phyloP scores from a whole-genome alignment of 2,888 invertebrate genomes.

The Polymixis lichenea region DNA sequence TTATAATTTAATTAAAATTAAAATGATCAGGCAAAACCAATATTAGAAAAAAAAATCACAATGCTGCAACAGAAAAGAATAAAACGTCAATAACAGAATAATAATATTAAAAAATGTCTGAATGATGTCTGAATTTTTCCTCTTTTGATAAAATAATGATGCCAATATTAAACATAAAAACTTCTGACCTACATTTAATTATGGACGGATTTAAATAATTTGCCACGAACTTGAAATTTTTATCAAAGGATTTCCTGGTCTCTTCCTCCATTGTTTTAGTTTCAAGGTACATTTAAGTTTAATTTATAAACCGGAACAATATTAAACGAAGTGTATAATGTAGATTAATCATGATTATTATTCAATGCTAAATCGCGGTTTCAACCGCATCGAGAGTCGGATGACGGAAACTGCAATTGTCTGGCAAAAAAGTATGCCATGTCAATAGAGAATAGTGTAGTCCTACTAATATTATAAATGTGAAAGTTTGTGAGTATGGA shows the following conservation, averaged over 20 bases:
- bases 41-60: too few species aligned
- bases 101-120: too few species aligned
- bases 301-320: constrained; percentile 26
- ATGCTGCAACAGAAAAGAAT: too few species aligned
- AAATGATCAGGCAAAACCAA: too few species aligned
- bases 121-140: too few species aligned
- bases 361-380: not conserved
- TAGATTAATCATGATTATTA: constrained; percentile 2
- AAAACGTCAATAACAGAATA: too few species aligned
- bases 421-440: not conserved
- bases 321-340: constrained; percentile 2
- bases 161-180: not conserved
- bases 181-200: not conserved
- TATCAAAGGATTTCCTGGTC: constrained; percentile 52
- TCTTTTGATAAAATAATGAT: not conserved
- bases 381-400: not conserved
- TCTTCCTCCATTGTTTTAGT: constrained; percentile 35
- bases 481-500: too few species aligned
- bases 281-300: constrained; percentile 35
- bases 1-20: too few species aligned
- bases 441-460: not conserved
- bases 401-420: not conserved
- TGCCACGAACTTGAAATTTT: constrained; percentile 47
- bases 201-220: constrained; percentile 7
- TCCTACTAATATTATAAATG: too few species aligned